Evolutionary conservation across 2,888 invertebrate genomes (phyloP).

Genomic region (Nematopogon swammerdamellus): DNA sequence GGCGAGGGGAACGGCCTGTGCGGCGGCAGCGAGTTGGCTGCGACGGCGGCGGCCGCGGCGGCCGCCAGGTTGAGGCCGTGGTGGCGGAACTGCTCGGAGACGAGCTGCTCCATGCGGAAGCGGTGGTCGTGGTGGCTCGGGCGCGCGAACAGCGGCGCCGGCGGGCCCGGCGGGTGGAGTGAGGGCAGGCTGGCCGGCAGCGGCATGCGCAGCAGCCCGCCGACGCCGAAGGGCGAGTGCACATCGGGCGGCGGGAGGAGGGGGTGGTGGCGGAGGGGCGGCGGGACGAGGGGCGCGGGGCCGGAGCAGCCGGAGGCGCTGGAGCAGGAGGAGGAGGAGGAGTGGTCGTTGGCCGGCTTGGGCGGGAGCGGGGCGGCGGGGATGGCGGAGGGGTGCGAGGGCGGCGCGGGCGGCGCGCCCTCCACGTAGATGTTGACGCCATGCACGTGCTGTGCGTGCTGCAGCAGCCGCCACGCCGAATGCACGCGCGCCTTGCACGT

Average conservation of each 20-base stretch:
- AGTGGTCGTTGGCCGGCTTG: slow-evolving; percentile 54
- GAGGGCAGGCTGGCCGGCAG: slow-evolving; percentile 62
- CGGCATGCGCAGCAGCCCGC: slow-evolving; percentile 71
- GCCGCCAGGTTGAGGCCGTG: slow-evolving; percentile 76
- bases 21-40: slow-evolving; percentile 59
- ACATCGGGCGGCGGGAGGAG: slow-evolving; percentile 69
- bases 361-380: slow-evolving; percentile 27
- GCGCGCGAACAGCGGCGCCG: slow-evolving; percentile 71
- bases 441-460: slow-evolving; percentile 92
- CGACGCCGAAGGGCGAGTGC: slow-evolving; percentile 73
- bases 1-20: slow-evolving; percentile 61
- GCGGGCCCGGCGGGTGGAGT: slow-evolving; percentile 67
- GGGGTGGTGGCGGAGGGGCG: slow-evolving; percentile 64
- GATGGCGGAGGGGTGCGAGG: slow-evolving; percentile 15
- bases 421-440: slow-evolving; percentile 92
- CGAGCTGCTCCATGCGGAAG: slow-evolving; percentile 80
- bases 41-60: slow-evolving; percentile 70
- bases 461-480: slow-evolving; percentile 94
- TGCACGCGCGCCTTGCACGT: slow-evolving; percentile 89
- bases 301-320: slow-evolving; percentile 54
- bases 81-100: slow-evolving; percentile 78
- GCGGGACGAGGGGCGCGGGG: slow-evolving; percentile 56
- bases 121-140: slow-evolving; percentile 75
- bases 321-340: slow-evolving; percentile 56
- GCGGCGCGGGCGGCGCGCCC: slow-evolving; percentile 27